phyloP scores from a whole-genome alignment of 2,113 vertebrate genomes.

The Sebastes schlegelii region DNA sequence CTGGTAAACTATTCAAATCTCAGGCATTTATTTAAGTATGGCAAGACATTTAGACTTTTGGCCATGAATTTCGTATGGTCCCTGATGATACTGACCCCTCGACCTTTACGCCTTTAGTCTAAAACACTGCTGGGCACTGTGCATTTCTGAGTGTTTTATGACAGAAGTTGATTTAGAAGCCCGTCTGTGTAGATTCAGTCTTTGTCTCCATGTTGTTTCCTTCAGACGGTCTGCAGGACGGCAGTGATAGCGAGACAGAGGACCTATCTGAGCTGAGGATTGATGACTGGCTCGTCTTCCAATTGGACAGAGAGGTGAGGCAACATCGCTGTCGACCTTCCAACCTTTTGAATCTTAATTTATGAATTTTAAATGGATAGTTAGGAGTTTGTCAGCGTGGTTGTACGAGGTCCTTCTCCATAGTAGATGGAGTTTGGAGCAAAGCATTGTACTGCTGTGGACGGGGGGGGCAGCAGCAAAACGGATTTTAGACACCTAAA shows the following conservation, averaged over 20 bases:
- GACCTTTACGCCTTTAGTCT: neutral
- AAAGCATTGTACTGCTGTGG: no score
- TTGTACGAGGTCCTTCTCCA: no score
- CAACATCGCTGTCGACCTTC: neutral
- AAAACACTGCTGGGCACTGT: neutral
- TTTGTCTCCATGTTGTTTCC: neutral
- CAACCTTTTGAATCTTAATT: neutral
- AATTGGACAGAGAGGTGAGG: slow-evolving; percentile 88
- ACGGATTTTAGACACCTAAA: no score
- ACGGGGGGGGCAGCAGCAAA: no score
- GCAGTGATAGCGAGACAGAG: slow-evolving; percentile 88
- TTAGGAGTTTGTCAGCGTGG: no score
- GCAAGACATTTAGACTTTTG: neutral
- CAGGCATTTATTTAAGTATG: neutral
- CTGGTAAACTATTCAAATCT: neutral
- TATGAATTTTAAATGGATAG: neutral
- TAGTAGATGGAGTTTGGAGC: no score
- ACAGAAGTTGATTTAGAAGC: neutral
- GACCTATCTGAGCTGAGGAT: slow-evolving; percentile 86
- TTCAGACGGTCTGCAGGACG: slow-evolving; percentile 77
- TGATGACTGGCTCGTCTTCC: slow-evolving; percentile 93
- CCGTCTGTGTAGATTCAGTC: neutral
- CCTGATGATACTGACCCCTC: neutral
- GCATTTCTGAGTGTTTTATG: neutral
- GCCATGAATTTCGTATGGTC: neutral